Evolutionary conservation across 2,113 vertebrate genomes (phyloP), one percentile per base, ranked within the genome.

Genomic region (Rhea americana): DNA sequence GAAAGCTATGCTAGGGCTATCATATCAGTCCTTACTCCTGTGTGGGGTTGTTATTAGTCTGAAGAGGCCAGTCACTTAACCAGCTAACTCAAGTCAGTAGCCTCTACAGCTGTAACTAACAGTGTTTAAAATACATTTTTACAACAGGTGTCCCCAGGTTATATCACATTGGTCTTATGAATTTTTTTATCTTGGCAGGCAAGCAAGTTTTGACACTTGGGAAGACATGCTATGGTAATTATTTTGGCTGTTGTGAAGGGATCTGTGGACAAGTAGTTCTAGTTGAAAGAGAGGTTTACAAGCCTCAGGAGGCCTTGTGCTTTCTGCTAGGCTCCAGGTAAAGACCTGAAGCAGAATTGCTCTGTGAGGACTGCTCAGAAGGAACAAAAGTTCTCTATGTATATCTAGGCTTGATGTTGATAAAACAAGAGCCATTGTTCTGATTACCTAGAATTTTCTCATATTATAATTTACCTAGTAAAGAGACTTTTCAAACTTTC

Each of bases 111-210:
- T 94, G 39, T 65, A 7, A 43, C 67, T 77, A 73, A 73, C 53
- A 70, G 39, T 30, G 26, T 35, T 82, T 91, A 72, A 81, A 91
- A 79, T 68, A 30, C 15, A 70, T 55, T 35, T 58, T 1, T 72
- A 55, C 28, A 25, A 28, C 71, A 83, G 30, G 41, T 77, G 30
- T 94, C 47, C 32, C 25, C 56, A 93, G 39, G 86, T 93, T 89
- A n/a, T 48, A 62, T 76, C 21, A 47, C 63, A 82, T 65, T 2
- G 66, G 50, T 32, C 43, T 85, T 89, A 20, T 26, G 83, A 74
- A 47, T 79, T 50, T 74, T 93, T 93, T 89, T 75, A 30, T 72
- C 68, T 93, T 93, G 85, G 79, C 79, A 93, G 53, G 43, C 47
- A 68, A 83, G 51, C 15, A 71, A 67, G 13, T 86, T 93, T 78